Conservation (phyloP, 2,113 vertebrate genomes). For the Xerus inauris region DNA sequence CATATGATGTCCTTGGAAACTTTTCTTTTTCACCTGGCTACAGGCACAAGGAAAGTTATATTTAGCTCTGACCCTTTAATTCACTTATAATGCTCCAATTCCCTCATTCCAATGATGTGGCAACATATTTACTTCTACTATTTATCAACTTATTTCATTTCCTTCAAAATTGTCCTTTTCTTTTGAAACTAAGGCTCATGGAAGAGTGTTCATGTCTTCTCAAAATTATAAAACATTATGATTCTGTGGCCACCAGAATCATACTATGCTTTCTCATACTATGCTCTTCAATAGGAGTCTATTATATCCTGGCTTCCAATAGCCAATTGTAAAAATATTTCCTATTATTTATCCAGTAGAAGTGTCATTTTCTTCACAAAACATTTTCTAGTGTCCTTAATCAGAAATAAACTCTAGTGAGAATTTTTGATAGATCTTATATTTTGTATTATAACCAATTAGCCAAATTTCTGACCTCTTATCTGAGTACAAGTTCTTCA, state of each 20-base stretch:
- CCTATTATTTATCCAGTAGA: not conserved
- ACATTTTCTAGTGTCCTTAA: not conserved
- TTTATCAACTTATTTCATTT: not conserved
- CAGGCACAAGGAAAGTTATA: not conserved
- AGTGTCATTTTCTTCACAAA: not conserved
- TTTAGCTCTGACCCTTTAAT: not conserved
- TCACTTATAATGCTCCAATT: not conserved
- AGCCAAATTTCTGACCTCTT: not conserved
- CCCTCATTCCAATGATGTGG: not conserved
- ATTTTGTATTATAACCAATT: not conserved
- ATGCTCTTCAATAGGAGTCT: too few species aligned
- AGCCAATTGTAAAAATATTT: not conserved
- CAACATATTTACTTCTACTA: not conserved
- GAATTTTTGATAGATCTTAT: not conserved
- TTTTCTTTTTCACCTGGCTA: not conserved
- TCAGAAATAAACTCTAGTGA: not conserved
- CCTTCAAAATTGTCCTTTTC: not conserved
- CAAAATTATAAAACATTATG: not conserved
- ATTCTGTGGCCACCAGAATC: not conserved
- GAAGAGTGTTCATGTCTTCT: not conserved
- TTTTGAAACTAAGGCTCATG: not conserved
- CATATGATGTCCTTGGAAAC: not conserved
- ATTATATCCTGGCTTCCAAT: not conserved
- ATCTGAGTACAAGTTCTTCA: not conserved
- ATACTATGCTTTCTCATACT: not conserved